A percentile compares a stretch with the other conserved stretches of the same genome.
phyloP scores from a whole-genome alignment of 2,888 invertebrate species.

The Polydrusus pterygomalis region DNA sequence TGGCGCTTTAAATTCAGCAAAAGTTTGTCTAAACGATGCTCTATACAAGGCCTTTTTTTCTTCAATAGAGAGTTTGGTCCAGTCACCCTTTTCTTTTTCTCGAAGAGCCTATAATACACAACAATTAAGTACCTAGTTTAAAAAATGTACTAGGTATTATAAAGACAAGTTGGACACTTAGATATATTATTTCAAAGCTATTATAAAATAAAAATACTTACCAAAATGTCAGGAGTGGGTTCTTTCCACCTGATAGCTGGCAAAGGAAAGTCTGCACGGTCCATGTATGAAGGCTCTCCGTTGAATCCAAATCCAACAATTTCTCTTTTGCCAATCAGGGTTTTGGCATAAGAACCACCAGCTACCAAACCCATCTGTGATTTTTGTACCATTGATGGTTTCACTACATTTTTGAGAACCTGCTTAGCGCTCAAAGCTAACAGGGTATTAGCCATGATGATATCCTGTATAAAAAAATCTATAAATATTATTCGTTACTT shows the following conservation, averaged over 20 bases:
- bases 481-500: not conserved
- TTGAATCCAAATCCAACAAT: slow-evolving; percentile 91
- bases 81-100: slow-evolving; percentile 95
- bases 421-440: slow-evolving; percentile 59
- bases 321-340: slow-evolving; percentile 85
- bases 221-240: slow-evolving; percentile 82
- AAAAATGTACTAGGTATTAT: too few relatives aligned
- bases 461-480: not conserved
- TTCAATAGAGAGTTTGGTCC: slow-evolving; percentile 89
- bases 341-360: slow-evolving; percentile 48
- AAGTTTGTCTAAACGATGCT: slow-evolving; percentile 94
- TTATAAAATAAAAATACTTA: too few relatives aligned
- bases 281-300: slow-evolving; percentile 85
- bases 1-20: slow-evolving; percentile 91
- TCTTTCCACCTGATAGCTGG: slow-evolving; percentile 90
- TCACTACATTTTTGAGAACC: slow-evolving; percentile 71
- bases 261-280: slow-evolving; percentile 86
- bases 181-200: too few relatives aligned
- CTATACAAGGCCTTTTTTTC: slow-evolving; percentile 96
- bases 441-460: slow-evolving; percentile 61
- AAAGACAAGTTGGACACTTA: too few relatives aligned
- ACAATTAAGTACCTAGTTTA: too few relatives aligned
- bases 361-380: slow-evolving; percentile 73
- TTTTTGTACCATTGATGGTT: slow-evolving; percentile 28
- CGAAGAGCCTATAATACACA: slow-evolving; percentile 78